These are phyloP conservation scores for Punctoribates punctum DNA, from an alignment of 2,888 invertebrate genomes.

Conservation along the genomic window DNA sequence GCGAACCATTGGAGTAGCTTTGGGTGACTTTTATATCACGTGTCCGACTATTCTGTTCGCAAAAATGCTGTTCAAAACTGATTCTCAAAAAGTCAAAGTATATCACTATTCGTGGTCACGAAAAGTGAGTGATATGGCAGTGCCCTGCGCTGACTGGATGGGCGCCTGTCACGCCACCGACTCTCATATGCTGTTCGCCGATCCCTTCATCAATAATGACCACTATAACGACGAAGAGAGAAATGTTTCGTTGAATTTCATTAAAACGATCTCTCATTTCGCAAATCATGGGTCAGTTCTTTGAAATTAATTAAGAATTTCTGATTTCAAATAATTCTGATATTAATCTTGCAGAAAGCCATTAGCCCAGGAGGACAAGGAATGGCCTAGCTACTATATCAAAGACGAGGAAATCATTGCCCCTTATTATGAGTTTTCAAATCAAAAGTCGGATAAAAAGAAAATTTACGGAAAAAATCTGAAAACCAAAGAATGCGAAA, in stretches of 20 bases:
- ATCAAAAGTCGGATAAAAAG: not conserved
- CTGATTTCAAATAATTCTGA: not conserved
- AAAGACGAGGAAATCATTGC: conserved; percentile 25
- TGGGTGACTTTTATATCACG: conserved; percentile 40
- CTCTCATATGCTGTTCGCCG: conserved; percentile 37
- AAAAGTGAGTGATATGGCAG: conserved; percentile 10
- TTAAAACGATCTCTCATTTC: conserved; percentile 35
- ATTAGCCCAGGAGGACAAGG: not conserved
- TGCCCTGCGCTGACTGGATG: conserved; percentile 41
- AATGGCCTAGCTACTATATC: conserved; percentile 19
- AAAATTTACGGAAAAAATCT: conserved; percentile 32
- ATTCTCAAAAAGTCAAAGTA: not conserved
- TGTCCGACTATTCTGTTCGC: conserved; percentile 40
- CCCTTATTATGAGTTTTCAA: conserved; percentile 14
- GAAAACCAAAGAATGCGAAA: conserved; percentile 30
- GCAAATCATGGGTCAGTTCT: conserved; percentile 26
- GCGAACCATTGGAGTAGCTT: conserved; percentile 28
- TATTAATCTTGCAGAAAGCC: conserved; percentile 17
- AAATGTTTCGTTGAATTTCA: conserved; percentile 27
- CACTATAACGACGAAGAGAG: conserved; percentile 36
- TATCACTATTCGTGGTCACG: conserved; percentile 39
- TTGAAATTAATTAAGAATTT: not conserved
- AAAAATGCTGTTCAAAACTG: conserved; percentile 19
- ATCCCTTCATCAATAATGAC: conserved; percentile 27
- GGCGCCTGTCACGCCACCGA: conserved; percentile 41